Percentiles rank a stretch among this genome's conserved stretches.
Evolutionary conservation across 2,888 invertebrate genomes (phyloP).

Genomic region (Idaea dimidiata): DNA sequence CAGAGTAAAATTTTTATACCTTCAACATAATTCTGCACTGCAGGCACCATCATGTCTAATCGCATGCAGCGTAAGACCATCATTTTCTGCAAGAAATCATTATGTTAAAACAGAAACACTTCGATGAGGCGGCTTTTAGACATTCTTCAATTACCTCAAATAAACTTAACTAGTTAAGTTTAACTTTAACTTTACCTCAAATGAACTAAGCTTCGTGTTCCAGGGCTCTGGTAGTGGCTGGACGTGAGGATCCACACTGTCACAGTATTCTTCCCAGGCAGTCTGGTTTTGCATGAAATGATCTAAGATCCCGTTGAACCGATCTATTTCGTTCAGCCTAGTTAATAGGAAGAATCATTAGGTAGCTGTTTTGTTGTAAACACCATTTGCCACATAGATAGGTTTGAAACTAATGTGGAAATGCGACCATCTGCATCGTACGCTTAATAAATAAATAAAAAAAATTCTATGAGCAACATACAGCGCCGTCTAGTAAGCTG

Average conservation of each 20-base stretch:
- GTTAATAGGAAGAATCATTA: not conserved
- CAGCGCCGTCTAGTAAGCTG: too few relatives aligned
- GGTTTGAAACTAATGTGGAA: too few relatives aligned
- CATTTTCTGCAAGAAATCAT: slow-evolving; percentile 80
- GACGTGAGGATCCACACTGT: slow-evolving; percentile 87
- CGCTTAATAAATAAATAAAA: too few relatives aligned
- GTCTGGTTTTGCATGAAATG: slow-evolving; percentile 80
- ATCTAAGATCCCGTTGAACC: slow-evolving; percentile 83
- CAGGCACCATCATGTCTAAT: slow-evolving; percentile 93
- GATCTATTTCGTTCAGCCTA: slow-evolving; percentile 69
- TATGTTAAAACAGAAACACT: slow-evolving; percentile 8
- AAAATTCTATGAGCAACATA: too few relatives aligned
- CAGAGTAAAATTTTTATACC: slow-evolving; percentile 47
- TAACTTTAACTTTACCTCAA: too few relatives aligned
- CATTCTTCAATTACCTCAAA: slow-evolving; percentile 74
- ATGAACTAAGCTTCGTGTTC: slow-evolving; percentile 80
- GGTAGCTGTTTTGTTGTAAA: too few relatives aligned
- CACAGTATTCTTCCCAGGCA: slow-evolving; percentile 88
- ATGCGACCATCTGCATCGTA: too few relatives aligned
- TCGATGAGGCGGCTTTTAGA: not conserved
- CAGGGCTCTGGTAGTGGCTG: slow-evolving; percentile 86
- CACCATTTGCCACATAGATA: too few relatives aligned
- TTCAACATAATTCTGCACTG: slow-evolving; percentile 85
- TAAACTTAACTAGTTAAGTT: slow-evolving; percentile 75
- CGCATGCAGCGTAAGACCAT: slow-evolving; percentile 90